Evolutionary conservation across 1,140 invertebrate species (phyloP), one percentile per base, ranked within the genome.

Genomic region (Macrocentrus cingulum): DNA sequence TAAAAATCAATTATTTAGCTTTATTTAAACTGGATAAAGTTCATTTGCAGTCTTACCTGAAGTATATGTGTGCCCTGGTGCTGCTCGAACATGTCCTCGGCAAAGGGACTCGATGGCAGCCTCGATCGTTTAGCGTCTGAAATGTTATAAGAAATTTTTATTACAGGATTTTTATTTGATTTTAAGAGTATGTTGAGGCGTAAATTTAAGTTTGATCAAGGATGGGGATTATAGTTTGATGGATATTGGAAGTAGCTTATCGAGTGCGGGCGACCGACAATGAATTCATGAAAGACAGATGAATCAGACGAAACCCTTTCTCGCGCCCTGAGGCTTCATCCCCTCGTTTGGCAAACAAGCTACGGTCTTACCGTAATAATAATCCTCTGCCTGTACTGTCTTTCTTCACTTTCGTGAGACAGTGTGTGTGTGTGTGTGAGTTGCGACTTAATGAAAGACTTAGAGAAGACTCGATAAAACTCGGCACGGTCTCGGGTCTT

Each of bases 41-140:
- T 4, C 2, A 16, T 11, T 11, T 34, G 19, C 15, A 37, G 7
- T 55, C 9, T 79, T 81, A 95, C 94, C 89, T 98, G 94, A 63
- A 97, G 83, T 72, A 98, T 97, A 78, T 98, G 95, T 56, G 95
- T 97, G 72, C 95, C 95, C 82, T 98, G 94, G 80, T 97, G 94
- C 74, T 94, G 90, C 73, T 98, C 94, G 75, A 97, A 96, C 68
- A 95, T 84, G 71, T 96, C 92, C 78, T 91, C 85, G 13, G 90
- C 87, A 60, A 91, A 77, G 13, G 82, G 80, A 34, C 84, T 67
- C 25, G 86, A 77, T 60, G 82, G 80, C 75, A 62, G 39, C 25
- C 92, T 85, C 57, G 82, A 83, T 70, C 87, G 85, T 68, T 77
- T 79, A 16, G 87, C 84, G 81, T 87, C 91, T 92, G 82, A 11